phyloP scores from a whole-genome alignment of 1,140 invertebrate genomes.

The Yoshiicerus persimilis region DNA sequence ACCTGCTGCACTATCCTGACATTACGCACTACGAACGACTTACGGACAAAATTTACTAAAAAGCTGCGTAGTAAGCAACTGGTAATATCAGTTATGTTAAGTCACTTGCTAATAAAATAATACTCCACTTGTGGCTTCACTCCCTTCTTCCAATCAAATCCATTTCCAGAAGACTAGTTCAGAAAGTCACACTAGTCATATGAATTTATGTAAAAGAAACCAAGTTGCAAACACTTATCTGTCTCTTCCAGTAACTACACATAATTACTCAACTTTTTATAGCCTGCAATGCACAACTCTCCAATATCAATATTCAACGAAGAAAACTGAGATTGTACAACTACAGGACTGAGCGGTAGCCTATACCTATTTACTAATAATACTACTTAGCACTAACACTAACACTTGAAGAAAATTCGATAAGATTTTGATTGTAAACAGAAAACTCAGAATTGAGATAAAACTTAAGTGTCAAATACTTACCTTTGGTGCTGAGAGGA shows the following conservation, averaged over 20 bases:
- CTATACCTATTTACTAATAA: background rate
- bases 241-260: too few relatives aligned
- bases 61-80: conserved; percentile 11
- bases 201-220: too few relatives aligned
- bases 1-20: conserved; percentile 14
- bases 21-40: conserved; percentile 17
- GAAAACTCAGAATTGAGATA: background rate
- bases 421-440: background rate
- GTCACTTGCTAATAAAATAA: background rate
- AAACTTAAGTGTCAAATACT: background rate
- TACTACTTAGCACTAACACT: background rate
- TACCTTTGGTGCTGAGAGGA: conserved; percentile 18
- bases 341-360: too few relatives aligned
- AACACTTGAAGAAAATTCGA: background rate
- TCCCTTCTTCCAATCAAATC: too few relatives aligned
- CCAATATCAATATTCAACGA: too few relatives aligned
- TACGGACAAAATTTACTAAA: conserved; percentile 20
- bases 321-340: background rate
- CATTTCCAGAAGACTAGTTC: background rate
- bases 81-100: background rate
- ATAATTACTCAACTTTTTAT: too few relatives aligned
- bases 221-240: too few relatives aligned
- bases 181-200: background rate
- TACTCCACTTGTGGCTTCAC: background rate
- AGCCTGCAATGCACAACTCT: too few relatives aligned